Conservation (phyloP, 2,797 vertebrate genomes). For the Melanotaenia trifasciata region DNA sequence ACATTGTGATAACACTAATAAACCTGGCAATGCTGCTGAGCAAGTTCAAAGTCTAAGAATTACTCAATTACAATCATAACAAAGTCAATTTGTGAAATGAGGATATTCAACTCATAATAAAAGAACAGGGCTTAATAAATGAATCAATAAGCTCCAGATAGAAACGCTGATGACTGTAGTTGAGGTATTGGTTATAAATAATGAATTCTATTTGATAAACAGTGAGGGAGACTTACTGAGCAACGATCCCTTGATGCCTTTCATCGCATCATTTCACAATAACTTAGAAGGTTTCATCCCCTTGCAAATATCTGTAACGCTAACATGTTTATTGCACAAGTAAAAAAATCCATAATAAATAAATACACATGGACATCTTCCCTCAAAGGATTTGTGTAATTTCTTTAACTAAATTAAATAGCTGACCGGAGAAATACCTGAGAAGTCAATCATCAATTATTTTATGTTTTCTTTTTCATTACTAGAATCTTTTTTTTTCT, state of each 20-base stretch:
- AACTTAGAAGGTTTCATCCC: conserved; percentile 85
- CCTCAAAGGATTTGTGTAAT: conserved; percentile 87
- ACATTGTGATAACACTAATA: conserved; percentile 38
- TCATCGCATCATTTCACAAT: conserved; percentile 78
- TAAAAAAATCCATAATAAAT: conserved; percentile 95
- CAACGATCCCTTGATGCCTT: conserved; percentile 73
- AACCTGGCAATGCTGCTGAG: conserved; percentile 24
- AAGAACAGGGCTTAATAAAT: conserved; percentile 63
- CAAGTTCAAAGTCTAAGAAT: conserved; percentile 34
- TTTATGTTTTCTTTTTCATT: conserved; percentile 81
- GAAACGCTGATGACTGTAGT: conserved; percentile 55
- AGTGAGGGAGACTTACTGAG: conserved; percentile 64
- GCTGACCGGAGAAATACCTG: conserved; percentile 84
- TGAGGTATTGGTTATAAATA: conserved; percentile 76
- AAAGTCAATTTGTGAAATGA: conserved; percentile 69
- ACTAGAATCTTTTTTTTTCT: conserved; percentile 81
- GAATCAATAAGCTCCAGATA: conserved; percentile 63
- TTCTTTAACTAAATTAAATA: conserved; percentile 96
- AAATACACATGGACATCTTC: conserved; percentile 90
- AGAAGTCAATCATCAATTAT: conserved; percentile 91
- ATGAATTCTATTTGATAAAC: conserved; percentile 77
- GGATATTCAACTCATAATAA: conserved; percentile 62
- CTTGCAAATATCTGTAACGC: conserved; percentile 91
- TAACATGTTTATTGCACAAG: conserved; percentile 86
- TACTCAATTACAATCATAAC: conserved; percentile 50